These are phyloP conservation scores for Drosophila teissieri DNA, from an alignment of 1,140 invertebrate genomes.

Conservation along the genomic window DNA sequence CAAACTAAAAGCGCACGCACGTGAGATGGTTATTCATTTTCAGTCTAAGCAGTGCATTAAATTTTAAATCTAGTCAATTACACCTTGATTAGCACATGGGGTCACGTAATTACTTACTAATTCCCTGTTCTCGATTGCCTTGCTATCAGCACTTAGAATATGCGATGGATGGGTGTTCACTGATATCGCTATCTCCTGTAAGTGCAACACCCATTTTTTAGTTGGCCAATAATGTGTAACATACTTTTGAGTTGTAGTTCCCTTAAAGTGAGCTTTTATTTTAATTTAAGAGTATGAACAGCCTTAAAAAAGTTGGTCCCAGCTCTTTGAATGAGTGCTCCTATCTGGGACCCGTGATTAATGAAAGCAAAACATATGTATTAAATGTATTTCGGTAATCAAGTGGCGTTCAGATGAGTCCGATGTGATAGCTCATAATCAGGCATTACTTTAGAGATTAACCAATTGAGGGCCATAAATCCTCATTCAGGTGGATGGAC, in stretches of 20 bases:
- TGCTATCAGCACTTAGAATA: neutral
- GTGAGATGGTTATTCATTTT: neutral
- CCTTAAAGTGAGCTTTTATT: neutral
- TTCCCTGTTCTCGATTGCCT: neutral
- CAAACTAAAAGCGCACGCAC: neutral
- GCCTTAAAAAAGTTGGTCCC: no score
- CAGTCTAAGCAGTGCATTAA: constrained; percentile 2
- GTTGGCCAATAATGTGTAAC: neutral
- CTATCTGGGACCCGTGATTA: constrained; percentile 11
- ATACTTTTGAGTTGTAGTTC: neutral
- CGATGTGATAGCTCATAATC: constrained; percentile 32
- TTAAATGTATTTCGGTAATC: constrained; percentile 32
- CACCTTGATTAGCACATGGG: neutral
- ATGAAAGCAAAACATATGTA: constrained; percentile 39
- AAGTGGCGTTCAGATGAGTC: constrained; percentile 48
- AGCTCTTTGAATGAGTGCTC: neutral
- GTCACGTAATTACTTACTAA: neutral
- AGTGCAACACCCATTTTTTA: neutral
- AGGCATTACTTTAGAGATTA: constrained; percentile 34
- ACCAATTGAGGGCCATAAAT: constrained; percentile 34
- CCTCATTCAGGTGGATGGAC: constrained; percentile 11
- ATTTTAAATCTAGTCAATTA: neutral
- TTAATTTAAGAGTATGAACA: no score
- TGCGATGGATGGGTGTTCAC: neutral
- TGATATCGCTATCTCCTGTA: constrained; percentile 6